A percentile compares a stretch with the other conserved stretches of the same genome.
These are phyloP conservation scores for Phrixothrix hirtus DNA, from an alignment of 2,888 invertebrate genomes.

Conservation along the genomic window DNA sequence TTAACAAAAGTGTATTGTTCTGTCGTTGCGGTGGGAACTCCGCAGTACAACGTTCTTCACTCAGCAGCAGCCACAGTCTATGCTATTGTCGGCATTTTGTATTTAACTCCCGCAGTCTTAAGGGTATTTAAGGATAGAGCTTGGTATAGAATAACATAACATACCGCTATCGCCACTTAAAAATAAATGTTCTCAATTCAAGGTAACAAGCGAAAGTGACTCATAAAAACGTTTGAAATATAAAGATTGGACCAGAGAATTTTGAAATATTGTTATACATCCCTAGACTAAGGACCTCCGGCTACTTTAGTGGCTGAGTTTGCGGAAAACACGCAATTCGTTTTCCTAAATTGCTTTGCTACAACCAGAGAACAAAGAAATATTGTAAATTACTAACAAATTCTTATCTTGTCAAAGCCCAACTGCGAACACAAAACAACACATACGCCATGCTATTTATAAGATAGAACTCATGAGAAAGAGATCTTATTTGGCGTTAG, in stretches of 20 bases:
- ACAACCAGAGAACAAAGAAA: conserved; percentile 37
- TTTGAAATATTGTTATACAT: conserved; percentile 29
- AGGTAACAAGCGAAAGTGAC: no score
- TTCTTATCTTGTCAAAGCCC: conserved; percentile 48
- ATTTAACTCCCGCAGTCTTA: conserved; percentile 36
- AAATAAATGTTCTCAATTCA: no score
- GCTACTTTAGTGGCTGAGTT: conserved; percentile 32
- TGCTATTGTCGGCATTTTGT: conserved; percentile 38
- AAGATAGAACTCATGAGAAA: conserved; percentile 48
- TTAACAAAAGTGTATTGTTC: conserved; percentile 55
- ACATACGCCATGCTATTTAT: conserved; percentile 44
- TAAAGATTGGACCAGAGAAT: no score
- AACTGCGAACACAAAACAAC: conserved; percentile 44
- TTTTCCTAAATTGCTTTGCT: conserved; percentile 32
- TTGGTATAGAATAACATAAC: no score
- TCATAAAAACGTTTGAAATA: no score
- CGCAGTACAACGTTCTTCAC: conserved; percentile 50
- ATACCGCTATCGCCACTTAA: no score
- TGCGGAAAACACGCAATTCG: conserved; percentile 35
- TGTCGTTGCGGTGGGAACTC: conserved; percentile 47
- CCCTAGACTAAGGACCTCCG: conserved; percentile 30
- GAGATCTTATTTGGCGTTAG: conserved; percentile 48
- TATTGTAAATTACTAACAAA: conserved; percentile 45
- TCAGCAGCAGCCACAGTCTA: conserved; percentile 43
- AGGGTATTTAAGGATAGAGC: conserved; percentile 41